These are phyloP conservation scores for Astreopora myriophthalma DNA, from an alignment of 64 coral and sea anemone genomes.

Conservation along the genomic window DNA sequence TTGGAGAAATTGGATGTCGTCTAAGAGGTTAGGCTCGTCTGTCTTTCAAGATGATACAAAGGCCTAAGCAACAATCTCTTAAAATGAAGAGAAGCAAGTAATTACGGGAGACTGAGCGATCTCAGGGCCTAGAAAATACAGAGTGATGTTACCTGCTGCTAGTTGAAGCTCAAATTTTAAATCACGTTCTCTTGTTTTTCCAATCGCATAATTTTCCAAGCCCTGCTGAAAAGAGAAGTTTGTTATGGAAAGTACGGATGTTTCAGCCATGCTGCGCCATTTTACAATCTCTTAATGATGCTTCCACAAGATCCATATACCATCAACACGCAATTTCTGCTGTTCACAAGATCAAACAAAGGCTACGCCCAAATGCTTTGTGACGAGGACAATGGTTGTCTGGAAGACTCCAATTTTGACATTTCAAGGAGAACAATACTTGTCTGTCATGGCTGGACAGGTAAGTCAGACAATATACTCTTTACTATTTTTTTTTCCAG, in stretches of 20 bases:
- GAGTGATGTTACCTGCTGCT: no score
- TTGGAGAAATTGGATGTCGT: no score
- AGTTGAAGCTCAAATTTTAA: no score
- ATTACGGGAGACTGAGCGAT: no score
- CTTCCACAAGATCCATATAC: neutral
- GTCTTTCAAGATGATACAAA: no score
- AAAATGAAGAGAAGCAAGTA: no score
- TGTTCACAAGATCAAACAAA: conserved; percentile 1
- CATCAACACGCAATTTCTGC: neutral
- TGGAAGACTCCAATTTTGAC: neutral
- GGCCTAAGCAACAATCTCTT: no score
- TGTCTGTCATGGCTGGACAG: conserved; percentile 28
- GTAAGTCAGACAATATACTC: neutral
- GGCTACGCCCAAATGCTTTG: neutral
- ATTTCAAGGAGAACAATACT: conserved; percentile 26
- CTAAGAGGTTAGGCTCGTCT: no score
- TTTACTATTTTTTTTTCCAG: no score
- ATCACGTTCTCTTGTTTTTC: no score
- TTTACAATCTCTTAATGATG: neutral
- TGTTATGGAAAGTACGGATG: conserved; percentile 13
- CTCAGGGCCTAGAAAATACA: no score
- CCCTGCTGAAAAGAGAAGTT: neutral
- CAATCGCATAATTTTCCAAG: no score
- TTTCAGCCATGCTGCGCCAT: neutral
- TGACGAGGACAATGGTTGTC: neutral